Base-by-base conservation (phyloP, 2,888 invertebrate genomes). In the Glaucopsyche alexis region DNA sequence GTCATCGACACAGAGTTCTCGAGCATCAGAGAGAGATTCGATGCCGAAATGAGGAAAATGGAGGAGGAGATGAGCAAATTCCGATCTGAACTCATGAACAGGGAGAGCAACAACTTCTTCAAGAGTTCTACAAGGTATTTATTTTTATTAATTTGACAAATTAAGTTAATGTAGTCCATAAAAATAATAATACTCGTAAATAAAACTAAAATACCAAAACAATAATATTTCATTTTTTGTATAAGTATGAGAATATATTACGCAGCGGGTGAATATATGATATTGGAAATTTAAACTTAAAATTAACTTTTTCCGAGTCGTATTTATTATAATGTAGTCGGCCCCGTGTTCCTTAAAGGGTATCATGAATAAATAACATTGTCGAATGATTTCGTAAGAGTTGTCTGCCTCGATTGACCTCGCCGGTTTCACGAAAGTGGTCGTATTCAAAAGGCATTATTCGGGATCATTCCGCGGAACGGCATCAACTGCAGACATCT, bases 1-100 rank as follows among this genome's bases (percentile, higher is more conserved):
- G 97, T 99, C 87, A 97, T 98, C 93, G 98, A 99, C 93, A 97
- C 97, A 80, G 99, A 99, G 93, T 99, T 98, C 94, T 97, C 97
- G 86, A 98, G 97, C 93, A 99, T 99, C 88, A 95, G 98, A 84
- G 98, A 98, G 89, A 94, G 98, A 81, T 98, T 98, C 91, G 98
- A 99, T 91, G 96, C 96, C 78, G 99, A 99, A 94, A 99, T 99
- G 99, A 95, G 96, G 84, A 98, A 98, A 94, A 99, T 99, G 97
- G 99, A 99, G 94, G 98, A 98, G 84, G 99, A 99, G 94, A 99
- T 99, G 99, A 96, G 96, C 88, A 96, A 96, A 94, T 98, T 98
- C 94, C 95, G 98, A 82, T 96, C 97, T 79, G 98, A 98, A 88
- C 94, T 98, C 78, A 97, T 98, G 96, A 98, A 97, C 91, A 95